Base-by-base conservation (phyloP, 2,797 vertebrate genomes). In the Pampus argenteus region DNA sequence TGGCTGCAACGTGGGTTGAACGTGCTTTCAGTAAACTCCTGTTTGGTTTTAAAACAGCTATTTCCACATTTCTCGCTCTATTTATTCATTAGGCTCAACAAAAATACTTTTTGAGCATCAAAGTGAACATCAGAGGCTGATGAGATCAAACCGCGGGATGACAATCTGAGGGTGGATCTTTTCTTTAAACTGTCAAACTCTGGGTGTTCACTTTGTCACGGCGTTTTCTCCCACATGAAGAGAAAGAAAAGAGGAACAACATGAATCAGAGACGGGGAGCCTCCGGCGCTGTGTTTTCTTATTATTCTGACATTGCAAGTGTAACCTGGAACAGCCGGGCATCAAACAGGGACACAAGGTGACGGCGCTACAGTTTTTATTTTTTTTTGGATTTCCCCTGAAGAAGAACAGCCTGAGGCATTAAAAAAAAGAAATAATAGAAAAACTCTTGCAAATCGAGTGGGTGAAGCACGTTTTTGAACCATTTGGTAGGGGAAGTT, bases 401-500 rank as follows among this genome's bases (percentile, higher is more conserved):
- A 76, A 86, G 78, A 76, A 54, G 80, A 86, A 84, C 5, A 40
- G 86, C 89, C 87, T 0, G 50, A 47, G 87, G 89, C 83, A 31
- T n/a, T n/a, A 50, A 5, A 29, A 40, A 42, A 62, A 49, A 45
- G 52, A 17, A 6, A 52, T 22, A 31, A 23, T 45, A 28, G 38
- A 54, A 66, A 55, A 42, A 22, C 6, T 17, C 66, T 71, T 62
- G 55, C 66, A 85, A 87, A 86, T 71, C 10, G 80, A 74, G 72
- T 78, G 73, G 86, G 88, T 60, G 66, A 63, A 79, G 74, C 86
- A 88, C 83, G 76, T 88, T 86, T 89, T 82, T 66, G 36, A 89
- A 86, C 81, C 89, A 87, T 93, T 93, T 90, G 89, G 82, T 85
- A 71, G 76, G 86, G 88, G 85, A 90, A 89, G 90, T 89, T 93